A percentile compares a stretch with the other conserved stretches of the same genome.
Evolutionary conservation across 2,888 invertebrate genomes (phyloP).

Genomic region (Drosophila gaucha): DNA sequence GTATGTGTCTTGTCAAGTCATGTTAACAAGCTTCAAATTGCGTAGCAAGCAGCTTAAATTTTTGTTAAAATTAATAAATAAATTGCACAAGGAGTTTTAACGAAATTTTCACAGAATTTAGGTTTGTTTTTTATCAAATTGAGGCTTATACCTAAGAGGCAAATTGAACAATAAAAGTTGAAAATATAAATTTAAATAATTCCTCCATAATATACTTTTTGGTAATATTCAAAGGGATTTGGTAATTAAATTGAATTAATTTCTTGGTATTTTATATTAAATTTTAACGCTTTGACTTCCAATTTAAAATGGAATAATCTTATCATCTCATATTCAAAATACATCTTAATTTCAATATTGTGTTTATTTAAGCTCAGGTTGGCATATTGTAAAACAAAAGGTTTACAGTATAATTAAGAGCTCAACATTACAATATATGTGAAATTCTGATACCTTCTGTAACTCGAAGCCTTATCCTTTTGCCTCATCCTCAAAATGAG

Average conservation of each 20-base stretch:
- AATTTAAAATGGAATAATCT: no score
- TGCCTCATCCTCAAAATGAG: background rate
- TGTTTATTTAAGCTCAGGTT: no score
- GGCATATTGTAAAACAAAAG: no score
- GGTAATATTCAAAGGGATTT: background rate
- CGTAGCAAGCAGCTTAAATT: constrained; percentile 40
- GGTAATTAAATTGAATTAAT: background rate
- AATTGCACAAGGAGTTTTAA: constrained; percentile 30
- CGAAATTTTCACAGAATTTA: constrained; percentile 20
- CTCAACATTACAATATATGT: background rate
- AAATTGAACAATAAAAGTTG: background rate
- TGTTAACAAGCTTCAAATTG: constrained; percentile 64
- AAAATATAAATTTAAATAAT: no score
- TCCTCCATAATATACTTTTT: no score
- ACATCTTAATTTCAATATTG: no score
- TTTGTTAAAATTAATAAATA: constrained; percentile 40
- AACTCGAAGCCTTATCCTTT: background rate
- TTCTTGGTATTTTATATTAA: background rate
- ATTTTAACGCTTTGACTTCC: no score
- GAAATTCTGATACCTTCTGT: background rate
- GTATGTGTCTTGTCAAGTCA: constrained; percentile 56
- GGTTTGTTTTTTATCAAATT: background rate
- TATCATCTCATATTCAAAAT: no score
- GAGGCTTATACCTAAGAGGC: constrained; percentile 2
- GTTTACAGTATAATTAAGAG: no score